phyloP scores from a whole-genome alignment of 2,113 vertebrate species.

The Shinisaurus crocodilurus region DNA sequence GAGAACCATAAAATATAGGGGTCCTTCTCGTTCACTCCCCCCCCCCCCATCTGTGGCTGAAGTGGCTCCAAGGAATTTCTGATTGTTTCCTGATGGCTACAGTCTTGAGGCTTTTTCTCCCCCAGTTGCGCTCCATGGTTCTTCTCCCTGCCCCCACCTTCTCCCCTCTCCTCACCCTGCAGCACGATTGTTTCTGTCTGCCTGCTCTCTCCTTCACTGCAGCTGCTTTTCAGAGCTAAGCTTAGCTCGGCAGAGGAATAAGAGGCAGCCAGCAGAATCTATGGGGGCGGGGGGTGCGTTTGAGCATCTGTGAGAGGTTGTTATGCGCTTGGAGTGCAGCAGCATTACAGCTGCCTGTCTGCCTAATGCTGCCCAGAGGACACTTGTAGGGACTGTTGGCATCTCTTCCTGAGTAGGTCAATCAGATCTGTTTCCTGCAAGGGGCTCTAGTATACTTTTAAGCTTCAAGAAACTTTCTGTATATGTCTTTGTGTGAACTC shows the following conservation, averaged over 20 bases:
- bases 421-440: constrained; percentile 55
- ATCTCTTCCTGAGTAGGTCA: constrained; percentile 60
- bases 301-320: constrained; percentile 46
- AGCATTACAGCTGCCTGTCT: constrained; percentile 41
- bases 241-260: constrained; percentile 35
- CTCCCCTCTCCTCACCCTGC: neutral
- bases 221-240: constrained; percentile 42
- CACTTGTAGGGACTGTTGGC: constrained; percentile 53
- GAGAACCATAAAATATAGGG: neutral
- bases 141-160: neutral
- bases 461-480: constrained; percentile 58
- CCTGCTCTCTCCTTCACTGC: constrained; percentile 27
- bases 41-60: neutral
- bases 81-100: neutral
- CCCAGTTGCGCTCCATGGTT: neutral
- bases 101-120: neutral
- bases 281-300: constrained; percentile 14
- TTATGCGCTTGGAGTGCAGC: constrained; percentile 26
- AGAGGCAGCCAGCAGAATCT: constrained; percentile 45
- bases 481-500: constrained; percentile 36
- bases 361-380: constrained; percentile 48
- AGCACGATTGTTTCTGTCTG: neutral
- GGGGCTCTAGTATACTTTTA: constrained; percentile 15
- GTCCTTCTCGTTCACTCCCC: neutral
- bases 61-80: neutral